These are phyloP conservation scores for Adrianichthys oophorus DNA, from an alignment of 2,797 vertebrate genomes.

Conservation along the genomic window DNA sequence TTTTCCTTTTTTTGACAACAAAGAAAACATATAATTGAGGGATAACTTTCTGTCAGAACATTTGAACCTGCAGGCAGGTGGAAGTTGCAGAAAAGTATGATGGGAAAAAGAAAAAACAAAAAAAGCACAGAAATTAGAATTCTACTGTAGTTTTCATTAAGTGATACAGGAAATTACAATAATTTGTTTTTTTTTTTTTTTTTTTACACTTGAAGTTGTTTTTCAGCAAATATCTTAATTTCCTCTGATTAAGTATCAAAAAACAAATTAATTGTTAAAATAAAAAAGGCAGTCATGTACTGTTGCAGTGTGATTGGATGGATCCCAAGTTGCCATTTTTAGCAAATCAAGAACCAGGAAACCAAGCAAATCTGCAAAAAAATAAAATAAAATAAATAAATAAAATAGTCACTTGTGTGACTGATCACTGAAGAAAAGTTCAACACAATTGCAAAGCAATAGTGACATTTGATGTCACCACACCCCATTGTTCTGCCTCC, in stretches of 20 bases:
- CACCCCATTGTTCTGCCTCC: neutral
- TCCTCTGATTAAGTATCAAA: neutral
- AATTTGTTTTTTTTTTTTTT: too few relatives aligned
- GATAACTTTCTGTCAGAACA: constrained; percentile 70
- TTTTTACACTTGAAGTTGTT: too few relatives aligned
- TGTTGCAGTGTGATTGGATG: constrained; percentile 15
- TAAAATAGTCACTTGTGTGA: constrained; percentile 2
- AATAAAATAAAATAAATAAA: too few relatives aligned
- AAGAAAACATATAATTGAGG: constrained; percentile 58
- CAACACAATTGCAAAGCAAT: neutral
- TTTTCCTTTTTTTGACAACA: constrained; percentile 40
- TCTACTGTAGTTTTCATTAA: too few relatives aligned
- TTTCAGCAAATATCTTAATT: neutral
- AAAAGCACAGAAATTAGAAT: constrained; percentile 38
- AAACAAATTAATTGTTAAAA: constrained; percentile 17
- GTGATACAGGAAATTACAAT: too few relatives aligned
- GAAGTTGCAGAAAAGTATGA: constrained; percentile 44
- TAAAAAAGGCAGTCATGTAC: constrained; percentile 15
- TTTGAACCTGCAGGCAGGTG: constrained; percentile 60
- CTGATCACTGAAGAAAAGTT: constrained; percentile 4
- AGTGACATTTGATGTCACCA: neutral
- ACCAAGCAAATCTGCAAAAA: too few relatives aligned
- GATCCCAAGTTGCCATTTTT: constrained; percentile 30
- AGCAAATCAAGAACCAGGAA: neutral
- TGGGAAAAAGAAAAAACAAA: constrained; percentile 49